These are phyloP conservation scores for Clarias gariepinus DNA, from an alignment of 2,113 vertebrate genomes.

Conservation along the genomic window DNA sequence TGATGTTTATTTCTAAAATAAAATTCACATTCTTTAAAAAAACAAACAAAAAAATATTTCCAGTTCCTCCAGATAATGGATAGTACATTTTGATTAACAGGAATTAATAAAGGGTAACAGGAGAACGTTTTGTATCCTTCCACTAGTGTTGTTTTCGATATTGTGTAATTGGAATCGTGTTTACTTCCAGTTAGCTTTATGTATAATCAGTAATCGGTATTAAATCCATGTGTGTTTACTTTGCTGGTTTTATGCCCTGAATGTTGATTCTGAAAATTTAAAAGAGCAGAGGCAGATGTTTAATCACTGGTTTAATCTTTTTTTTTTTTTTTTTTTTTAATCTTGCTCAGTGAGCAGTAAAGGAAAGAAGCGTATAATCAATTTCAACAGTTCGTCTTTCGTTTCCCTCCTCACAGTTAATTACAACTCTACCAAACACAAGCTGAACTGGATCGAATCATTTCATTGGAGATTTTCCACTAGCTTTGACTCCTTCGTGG, in stretches of 20 bases:
- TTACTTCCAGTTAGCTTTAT: background rate
- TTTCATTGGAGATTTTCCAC: slow-evolving; percentile 18
- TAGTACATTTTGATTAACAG: background rate
- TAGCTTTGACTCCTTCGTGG: background rate
- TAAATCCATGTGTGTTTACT: slow-evolving; percentile 25
- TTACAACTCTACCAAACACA: slow-evolving; percentile 4
- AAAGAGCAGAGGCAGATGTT: slow-evolving; percentile 23
- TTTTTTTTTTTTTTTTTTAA: background rate
- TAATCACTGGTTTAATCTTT: slow-evolving; percentile 23
- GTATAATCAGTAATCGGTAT: slow-evolving; percentile 14
- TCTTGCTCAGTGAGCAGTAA: background rate
- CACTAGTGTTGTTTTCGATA: background rate
- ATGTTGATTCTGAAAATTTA: slow-evolving; percentile 2
- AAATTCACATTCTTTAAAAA: background rate
- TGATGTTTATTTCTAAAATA: background rate
- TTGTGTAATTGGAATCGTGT: background rate
- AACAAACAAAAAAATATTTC: background rate
- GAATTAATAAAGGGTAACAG: background rate
- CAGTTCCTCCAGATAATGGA: background rate
- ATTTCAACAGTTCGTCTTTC: background rate
- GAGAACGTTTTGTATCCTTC: background rate
- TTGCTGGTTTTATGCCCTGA: background rate
- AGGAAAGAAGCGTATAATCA: background rate
- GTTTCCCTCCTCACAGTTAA: background rate
- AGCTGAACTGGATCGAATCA: background rate